phyloP scores from a whole-genome alignment of 1,140 invertebrate species.

The Mamestra configurata region DNA sequence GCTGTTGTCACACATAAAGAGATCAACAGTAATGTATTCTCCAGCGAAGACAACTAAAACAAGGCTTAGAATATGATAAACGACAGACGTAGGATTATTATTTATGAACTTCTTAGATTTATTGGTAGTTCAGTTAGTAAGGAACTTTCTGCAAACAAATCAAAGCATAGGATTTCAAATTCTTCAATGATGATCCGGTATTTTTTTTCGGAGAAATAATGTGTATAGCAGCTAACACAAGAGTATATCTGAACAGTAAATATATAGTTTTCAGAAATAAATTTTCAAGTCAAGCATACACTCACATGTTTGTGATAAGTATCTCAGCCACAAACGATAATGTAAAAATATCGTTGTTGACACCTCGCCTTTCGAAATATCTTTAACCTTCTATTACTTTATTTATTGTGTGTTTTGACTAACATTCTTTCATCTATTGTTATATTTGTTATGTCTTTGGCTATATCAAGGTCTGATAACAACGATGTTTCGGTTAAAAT shows the following conservation, averaged over 20 bases:
- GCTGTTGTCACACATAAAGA: slow-evolving; percentile 26
- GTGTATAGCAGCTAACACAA: too few relatives aligned
- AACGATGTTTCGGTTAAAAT: background rate
- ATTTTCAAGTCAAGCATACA: background rate
- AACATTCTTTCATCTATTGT: slow-evolving; percentile 13
- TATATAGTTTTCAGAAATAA: background rate
- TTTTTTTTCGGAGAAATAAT: too few relatives aligned
- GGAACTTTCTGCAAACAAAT: background rate
- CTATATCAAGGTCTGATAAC: background rate
- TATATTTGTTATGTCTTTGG: background rate
- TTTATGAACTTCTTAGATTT: slow-evolving; percentile 10
- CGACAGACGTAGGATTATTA: background rate
- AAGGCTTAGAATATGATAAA: slow-evolving; percentile 11
- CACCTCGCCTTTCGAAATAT: background rate
- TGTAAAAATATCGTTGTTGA: background rate
- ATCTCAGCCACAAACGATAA: background rate
- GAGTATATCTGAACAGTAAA: too few relatives aligned
- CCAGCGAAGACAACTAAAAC: slow-evolving; percentile 11
- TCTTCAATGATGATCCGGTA: background rate
- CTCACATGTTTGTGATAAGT: background rate
- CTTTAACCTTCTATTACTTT: slow-evolving; percentile 10
- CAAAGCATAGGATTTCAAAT: background rate
- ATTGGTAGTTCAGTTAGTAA: background rate
- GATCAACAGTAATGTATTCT: slow-evolving; percentile 13
- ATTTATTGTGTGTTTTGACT: slow-evolving; percentile 55